These are phyloP conservation scores for Theretra japonica DNA, from an alignment of 2,888 invertebrate species.

Conservation along the genomic window DNA sequence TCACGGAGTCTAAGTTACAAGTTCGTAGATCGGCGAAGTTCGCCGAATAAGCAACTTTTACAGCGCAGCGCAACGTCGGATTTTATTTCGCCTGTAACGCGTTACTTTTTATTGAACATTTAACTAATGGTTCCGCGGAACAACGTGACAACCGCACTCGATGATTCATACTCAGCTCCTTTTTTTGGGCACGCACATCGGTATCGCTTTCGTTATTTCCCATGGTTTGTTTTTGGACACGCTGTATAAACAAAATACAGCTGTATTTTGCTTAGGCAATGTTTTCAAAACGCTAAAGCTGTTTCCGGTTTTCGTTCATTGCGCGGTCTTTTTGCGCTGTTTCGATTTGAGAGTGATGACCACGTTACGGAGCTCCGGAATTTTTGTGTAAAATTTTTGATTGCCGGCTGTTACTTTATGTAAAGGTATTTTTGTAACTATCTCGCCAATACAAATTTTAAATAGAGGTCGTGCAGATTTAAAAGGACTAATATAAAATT, in stretches of 20 bases:
- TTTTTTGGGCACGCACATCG: slow-evolving; percentile 47
- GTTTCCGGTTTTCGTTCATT: slow-evolving; percentile 11
- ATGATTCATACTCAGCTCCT: slow-evolving; percentile 61
- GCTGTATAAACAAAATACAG: slow-evolving; percentile 31
- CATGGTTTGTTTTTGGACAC: slow-evolving; percentile 38
- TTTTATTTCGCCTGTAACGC: slow-evolving; percentile 60
- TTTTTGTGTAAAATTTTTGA: background rate
- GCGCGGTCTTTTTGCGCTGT: background rate
- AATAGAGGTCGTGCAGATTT: too few species aligned
- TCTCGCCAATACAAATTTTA: too few species aligned
- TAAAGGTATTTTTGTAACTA: too few species aligned
- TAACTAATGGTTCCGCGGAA: slow-evolving; percentile 71
- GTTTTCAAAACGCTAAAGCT: slow-evolving; percentile 27
- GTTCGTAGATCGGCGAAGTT: slow-evolving; percentile 60
- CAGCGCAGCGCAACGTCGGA: slow-evolving; percentile 53
- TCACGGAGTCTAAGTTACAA: slow-evolving; percentile 54
- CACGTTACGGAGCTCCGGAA: background rate
- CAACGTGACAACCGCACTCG: slow-evolving; percentile 63
- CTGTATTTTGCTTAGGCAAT: slow-evolving; percentile 35
- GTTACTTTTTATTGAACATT: slow-evolving; percentile 68
- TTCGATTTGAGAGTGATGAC: slow-evolving; percentile 13
- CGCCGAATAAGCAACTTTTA: slow-evolving; percentile 58
- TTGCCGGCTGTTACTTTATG: too few species aligned
- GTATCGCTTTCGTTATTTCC: slow-evolving; percentile 42
- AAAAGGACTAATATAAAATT: too few species aligned